Evolutionary conservation across 2,888 invertebrate genomes (phyloP).

Genomic region (Stegophylla sp.): DNA sequence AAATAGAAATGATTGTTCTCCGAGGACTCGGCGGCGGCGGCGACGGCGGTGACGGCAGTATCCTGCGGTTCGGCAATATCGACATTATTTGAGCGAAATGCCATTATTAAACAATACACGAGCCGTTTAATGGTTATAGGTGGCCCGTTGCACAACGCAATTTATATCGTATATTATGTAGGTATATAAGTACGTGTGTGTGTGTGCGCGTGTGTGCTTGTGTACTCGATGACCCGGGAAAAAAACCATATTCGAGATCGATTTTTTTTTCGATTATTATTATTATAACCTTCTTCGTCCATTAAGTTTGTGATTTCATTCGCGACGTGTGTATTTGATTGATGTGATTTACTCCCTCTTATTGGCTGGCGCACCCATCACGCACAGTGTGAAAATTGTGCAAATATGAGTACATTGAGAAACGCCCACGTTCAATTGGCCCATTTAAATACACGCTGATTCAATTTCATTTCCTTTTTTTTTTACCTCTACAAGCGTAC

Average conservation of each 20-base stretch:
- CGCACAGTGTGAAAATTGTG: no score
- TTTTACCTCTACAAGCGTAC: no score
- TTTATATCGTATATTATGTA: conserved; percentile 14
- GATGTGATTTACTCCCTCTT: neutral
- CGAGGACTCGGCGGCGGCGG: conserved; percentile 16
- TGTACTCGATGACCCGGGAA: conserved; percentile 3
- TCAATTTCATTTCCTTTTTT: no score
- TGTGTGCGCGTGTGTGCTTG: neutral
- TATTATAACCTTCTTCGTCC: conserved; percentile 2
- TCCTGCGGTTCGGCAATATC: conserved; percentile 40
- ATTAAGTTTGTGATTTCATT: neutral
- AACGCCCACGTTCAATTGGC: no score
- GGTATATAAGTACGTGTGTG: neutral
- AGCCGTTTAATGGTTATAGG: conserved; percentile 21
- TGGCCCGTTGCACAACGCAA: neutral
- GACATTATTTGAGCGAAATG: conserved; percentile 28
- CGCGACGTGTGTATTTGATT: neutral
- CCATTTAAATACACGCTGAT: no score
- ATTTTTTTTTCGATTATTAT: conserved; percentile 10
- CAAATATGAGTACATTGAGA: no score
- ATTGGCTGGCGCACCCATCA: no score
- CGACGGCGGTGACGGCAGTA: neutral
- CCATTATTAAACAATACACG: conserved; percentile 25
- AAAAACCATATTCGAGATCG: neutral
- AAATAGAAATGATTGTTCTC: conserved; percentile 46